These are phyloP conservation scores for Chlamydotis undulata DNA, from an alignment of 2,113 vertebrate genomes.

Conservation along the genomic window DNA sequence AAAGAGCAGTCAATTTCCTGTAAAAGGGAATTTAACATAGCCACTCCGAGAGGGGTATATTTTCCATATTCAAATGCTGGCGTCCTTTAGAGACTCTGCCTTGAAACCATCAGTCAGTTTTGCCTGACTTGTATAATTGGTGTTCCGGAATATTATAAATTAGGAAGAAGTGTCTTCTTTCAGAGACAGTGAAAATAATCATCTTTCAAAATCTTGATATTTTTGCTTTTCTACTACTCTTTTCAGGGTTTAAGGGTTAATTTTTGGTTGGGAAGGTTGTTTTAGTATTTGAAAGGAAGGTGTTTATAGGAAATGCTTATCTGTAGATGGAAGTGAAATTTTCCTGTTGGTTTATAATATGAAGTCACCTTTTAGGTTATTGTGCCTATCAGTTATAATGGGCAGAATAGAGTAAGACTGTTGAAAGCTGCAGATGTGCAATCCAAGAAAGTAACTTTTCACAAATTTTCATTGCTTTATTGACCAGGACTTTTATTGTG, in stretches of 20 bases:
- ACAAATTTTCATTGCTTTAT: background rate
- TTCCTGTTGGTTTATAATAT: background rate
- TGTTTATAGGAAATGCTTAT: background rate
- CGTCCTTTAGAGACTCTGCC: background rate
- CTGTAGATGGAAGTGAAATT: background rate
- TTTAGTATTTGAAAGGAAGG: background rate
- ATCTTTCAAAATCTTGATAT: background rate
- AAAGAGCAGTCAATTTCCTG: background rate
- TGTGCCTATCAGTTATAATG: background rate
- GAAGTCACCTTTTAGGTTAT: background rate
- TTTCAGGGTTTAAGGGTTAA: background rate
- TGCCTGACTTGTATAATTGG: background rate
- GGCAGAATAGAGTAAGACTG: background rate
- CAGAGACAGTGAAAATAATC: background rate
- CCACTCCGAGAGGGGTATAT: background rate
- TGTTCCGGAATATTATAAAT: background rate
- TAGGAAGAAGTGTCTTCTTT: background rate
- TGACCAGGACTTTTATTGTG: background rate
- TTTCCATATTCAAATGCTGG: background rate
- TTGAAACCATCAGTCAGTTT: background rate
- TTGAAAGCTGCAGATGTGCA: background rate
- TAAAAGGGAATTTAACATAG: background rate
- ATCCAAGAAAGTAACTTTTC: background rate
- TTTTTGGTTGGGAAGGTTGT: background rate
- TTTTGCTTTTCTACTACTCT: background rate